These are phyloP conservation scores for Drosophila erecta DNA, from an alignment of 1,140 invertebrate genomes.

Conservation along the genomic window DNA sequence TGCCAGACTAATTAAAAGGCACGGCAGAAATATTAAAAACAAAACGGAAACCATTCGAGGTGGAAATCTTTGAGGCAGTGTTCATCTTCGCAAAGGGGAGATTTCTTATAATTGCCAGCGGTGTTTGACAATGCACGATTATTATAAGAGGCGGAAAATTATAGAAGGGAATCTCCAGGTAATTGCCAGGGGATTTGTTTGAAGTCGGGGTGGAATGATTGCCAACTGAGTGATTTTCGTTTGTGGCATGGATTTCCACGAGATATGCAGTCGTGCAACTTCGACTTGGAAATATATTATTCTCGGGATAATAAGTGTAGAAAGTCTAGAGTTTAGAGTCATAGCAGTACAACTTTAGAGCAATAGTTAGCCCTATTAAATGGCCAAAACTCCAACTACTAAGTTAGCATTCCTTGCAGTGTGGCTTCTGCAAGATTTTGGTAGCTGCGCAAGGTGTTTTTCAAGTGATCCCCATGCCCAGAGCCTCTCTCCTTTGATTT, in stretches of 20 bases:
- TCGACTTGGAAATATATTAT: not conserved
- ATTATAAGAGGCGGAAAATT: conserved; percentile 36
- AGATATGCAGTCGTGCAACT: not conserved
- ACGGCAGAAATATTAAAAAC: conserved; percentile 50
- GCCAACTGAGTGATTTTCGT: conserved; percentile 10
- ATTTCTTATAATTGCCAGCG: conserved; percentile 45
- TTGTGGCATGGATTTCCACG: not conserved
- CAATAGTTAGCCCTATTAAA: too few relatives aligned
- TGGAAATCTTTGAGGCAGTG: conserved; percentile 42
- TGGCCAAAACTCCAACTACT: too few relatives aligned
- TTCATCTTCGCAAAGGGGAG: conserved; percentile 5
- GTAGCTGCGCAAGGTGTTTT: not conserved
- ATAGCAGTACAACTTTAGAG: too few relatives aligned
- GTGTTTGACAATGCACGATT: conserved; percentile 50
- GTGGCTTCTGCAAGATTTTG: not conserved
- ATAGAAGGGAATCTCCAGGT: conserved; percentile 20
- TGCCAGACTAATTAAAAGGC: conserved; percentile 76
- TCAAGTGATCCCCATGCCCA: not conserved
- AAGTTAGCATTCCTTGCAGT: not conserved
- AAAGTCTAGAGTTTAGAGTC: not conserved
- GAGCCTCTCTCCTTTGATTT: not conserved
- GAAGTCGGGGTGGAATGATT: conserved; percentile 37
- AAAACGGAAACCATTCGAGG: conserved; percentile 29
- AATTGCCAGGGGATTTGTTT: conserved; percentile 56
- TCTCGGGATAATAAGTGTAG: not conserved